Evolutionary conservation across 2,113 vertebrate genomes (phyloP).

Genomic region (Chelonoidis abingdonii): DNA sequence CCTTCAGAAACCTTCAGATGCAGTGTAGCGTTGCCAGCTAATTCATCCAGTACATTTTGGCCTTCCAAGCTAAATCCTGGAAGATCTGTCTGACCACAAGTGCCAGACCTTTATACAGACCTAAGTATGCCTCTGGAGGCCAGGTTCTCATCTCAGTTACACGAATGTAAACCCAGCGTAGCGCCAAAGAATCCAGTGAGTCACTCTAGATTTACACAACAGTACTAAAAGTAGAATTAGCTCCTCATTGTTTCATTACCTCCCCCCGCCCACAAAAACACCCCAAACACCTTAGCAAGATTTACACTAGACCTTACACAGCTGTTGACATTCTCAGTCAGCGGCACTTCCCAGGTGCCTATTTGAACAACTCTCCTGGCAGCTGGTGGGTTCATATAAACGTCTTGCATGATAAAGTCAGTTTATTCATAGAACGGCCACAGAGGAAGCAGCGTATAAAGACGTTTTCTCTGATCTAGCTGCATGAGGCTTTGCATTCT

Average conservation of each 20-base stretch:
- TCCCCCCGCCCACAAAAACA: not conserved
- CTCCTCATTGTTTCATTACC: not conserved
- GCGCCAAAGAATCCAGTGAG: not conserved
- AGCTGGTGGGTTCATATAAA: constrained; percentile 1
- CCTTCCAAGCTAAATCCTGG: not conserved
- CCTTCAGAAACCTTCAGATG: not conserved
- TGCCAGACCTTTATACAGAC: not conserved
- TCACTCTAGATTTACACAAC: not conserved
- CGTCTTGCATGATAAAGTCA: constrained; percentile 15
- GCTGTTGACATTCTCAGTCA: constrained; percentile 42
- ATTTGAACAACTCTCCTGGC: not conserved
- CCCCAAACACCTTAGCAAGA: not conserved
- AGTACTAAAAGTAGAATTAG: not conserved
- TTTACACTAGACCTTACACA: constrained; percentile 41
- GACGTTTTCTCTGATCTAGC: not conserved
- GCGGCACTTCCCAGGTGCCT: constrained; percentile 5
- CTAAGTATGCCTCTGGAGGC: not conserved
- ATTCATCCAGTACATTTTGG: accelerated
- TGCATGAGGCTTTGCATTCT: not conserved
- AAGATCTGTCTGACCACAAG: not conserved
- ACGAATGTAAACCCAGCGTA: accelerated
- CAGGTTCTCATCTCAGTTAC: not conserved
- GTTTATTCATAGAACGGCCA: constrained; percentile 7
- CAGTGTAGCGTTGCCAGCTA: not conserved
- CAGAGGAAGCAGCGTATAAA: not conserved